Conservation (phyloP, 2,888 invertebrate genomes). For the Lordiphosa andalusiaca region DNA sequence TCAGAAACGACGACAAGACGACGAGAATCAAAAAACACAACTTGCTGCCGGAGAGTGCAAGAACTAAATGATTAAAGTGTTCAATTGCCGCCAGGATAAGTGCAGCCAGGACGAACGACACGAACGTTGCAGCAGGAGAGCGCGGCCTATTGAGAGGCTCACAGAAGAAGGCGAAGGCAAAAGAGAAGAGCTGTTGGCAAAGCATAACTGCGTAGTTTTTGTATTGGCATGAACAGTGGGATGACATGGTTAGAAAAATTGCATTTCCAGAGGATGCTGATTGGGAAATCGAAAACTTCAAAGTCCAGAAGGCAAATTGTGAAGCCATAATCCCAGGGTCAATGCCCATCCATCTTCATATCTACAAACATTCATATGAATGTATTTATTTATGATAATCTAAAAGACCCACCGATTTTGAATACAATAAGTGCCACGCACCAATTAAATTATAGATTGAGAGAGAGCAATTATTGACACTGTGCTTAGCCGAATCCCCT, state of each 20-base stretch:
- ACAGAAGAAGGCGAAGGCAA: constrained; percentile 18
- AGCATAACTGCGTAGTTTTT: constrained; percentile 62
- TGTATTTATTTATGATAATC: too few species aligned
- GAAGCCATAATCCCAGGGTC: too few species aligned
- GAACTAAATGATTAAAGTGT: constrained; percentile 80
- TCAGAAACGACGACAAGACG: constrained; percentile 74
- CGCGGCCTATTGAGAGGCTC: constrained; percentile 18
- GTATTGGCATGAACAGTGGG: constrained; percentile 40
- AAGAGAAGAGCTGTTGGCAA: constrained; percentile 21
- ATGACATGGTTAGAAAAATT: too few species aligned
- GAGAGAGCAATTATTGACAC: too few species aligned
- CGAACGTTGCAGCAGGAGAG: constrained; percentile 27
- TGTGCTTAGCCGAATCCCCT: constrained; percentile 66
- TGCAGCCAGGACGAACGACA: constrained; percentile 65
- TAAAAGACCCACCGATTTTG: too few species aligned
- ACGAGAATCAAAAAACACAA: constrained; percentile 80
- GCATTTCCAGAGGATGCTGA: too few species aligned
- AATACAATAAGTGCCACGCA: too few species aligned
- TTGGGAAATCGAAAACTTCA: too few species aligned
- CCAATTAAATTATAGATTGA: too few species aligned
- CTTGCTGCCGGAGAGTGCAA: constrained; percentile 81
- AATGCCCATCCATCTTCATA: too few species aligned
- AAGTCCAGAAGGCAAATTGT: too few species aligned
- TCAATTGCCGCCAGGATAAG: constrained; percentile 70
- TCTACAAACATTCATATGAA: too few species aligned